These are phyloP conservation scores for Geotrupes spiniger DNA, from an alignment of 2,888 invertebrate species.

Conservation along the genomic window DNA sequence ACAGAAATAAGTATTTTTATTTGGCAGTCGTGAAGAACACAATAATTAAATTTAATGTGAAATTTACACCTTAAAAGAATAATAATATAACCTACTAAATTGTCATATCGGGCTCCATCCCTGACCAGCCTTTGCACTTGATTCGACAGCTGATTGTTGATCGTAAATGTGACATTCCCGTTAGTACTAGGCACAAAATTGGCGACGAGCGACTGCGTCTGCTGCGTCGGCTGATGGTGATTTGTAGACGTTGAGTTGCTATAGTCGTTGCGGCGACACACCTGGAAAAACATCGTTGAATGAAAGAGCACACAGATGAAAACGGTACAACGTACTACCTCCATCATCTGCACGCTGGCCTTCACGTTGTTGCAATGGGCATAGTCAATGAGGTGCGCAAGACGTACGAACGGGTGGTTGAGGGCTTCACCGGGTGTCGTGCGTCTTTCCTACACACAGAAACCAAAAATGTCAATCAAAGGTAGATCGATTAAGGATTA, in stretches of 20 bases:
- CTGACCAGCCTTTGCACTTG: constrained; percentile 70
- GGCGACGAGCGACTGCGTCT: constrained; percentile 60
- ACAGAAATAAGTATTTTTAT: too few relatives aligned
- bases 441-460: constrained; percentile 71
- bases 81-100: constrained; percentile 57
- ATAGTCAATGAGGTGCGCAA: constrained; percentile 92
- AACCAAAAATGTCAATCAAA: background rate
- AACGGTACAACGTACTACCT: constrained; percentile 54
- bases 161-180: constrained; percentile 87
- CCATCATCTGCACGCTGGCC: constrained; percentile 98
- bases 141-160: constrained; percentile 83
- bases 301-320: constrained; percentile 34
- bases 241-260: constrained; percentile 45
- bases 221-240: constrained; percentile 53
- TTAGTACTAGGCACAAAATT: constrained; percentile 76
- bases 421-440: constrained; percentile 95
- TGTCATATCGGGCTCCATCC: constrained; percentile 75
- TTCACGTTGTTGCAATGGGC: constrained; percentile 97
- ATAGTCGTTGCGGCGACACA: constrained; percentile 58
- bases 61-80: constrained; percentile 3
- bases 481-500: too few relatives aligned
- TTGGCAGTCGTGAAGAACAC: too few relatives aligned
- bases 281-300: constrained; percentile 52
- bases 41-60: too few relatives aligned
- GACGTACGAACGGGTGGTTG: constrained; percentile 91